These are phyloP conservation scores for Ophion ellenae DNA, from an alignment of 2,888 invertebrate species.

Conservation along the genomic window DNA sequence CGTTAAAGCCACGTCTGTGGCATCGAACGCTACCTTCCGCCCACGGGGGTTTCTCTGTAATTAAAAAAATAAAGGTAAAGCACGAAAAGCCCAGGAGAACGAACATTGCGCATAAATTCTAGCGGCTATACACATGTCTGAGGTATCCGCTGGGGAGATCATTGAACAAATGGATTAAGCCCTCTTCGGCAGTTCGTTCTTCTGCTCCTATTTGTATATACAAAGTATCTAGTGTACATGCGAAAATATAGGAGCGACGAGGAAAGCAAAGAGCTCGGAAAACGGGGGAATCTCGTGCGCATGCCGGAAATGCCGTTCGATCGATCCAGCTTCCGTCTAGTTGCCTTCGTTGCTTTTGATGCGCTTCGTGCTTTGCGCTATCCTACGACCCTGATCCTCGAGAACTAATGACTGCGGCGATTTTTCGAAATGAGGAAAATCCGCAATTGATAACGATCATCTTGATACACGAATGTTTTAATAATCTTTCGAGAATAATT, in stretches of 20 bases:
- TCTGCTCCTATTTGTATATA: slow-evolving; percentile 22
- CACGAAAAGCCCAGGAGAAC: neutral
- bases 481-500: no score
- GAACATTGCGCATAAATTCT: slow-evolving; percentile 23
- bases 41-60: neutral
- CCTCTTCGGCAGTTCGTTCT: slow-evolving; percentile 48
- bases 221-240: neutral
- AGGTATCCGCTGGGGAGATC: slow-evolving; percentile 58
- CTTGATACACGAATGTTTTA: no score
- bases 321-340: slow-evolving; percentile 73
- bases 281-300: slow-evolving; percentile 66
- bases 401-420: no score
- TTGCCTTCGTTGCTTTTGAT: slow-evolving; percentile 31
- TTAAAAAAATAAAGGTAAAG: slow-evolving; percentile 4
- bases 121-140: slow-evolving; percentile 1
- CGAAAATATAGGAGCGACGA: neutral
- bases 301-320: slow-evolving; percentile 74
- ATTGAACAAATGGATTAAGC: slow-evolving; percentile 56
- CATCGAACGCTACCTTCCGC: neutral
- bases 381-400: neutral
- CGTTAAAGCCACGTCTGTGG: neutral
- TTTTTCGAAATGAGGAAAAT: no score
- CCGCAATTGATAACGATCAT: no score
- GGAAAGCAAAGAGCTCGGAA: slow-evolving; percentile 9
- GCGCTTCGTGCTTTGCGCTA: slow-evolving; percentile 2